A percentile compares a stretch with the other conserved stretches of the same genome.
Conservation (phyloP, 2,797 vertebrate species). For the Garrulus glandarius region DNA sequence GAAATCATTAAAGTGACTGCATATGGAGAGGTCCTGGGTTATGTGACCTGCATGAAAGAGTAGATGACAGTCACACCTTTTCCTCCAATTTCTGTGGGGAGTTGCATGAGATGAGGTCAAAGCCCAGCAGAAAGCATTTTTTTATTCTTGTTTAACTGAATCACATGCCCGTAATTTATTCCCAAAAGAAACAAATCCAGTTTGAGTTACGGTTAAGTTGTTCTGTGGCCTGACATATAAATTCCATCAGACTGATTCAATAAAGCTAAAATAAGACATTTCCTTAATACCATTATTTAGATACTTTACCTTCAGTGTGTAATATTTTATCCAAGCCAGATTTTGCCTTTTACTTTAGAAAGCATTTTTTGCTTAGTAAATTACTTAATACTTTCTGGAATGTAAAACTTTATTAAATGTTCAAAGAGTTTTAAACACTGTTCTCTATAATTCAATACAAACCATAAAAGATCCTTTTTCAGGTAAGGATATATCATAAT, state of each 20-base stretch:
- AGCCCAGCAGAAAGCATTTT: neutral
- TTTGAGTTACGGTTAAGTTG: neutral
- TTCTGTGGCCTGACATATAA: neutral
- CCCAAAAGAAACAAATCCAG: neutral
- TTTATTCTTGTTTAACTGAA: neutral
- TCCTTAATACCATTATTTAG: neutral
- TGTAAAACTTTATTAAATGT: neutral
- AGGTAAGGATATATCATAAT: neutral
- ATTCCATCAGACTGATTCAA: neutral
- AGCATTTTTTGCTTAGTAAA: neutral
- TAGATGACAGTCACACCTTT: neutral
- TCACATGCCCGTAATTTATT: neutral
- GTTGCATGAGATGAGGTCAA: neutral
- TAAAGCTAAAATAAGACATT: neutral
- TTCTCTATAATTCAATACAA: neutral
- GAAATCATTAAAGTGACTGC: neutral
- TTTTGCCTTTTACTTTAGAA: neutral
- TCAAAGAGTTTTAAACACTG: neutral
- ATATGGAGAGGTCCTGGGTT: neutral
- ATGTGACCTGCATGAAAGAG: neutral
- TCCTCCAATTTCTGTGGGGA: neutral
- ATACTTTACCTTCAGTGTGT: neutral
- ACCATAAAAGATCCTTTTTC: neutral
- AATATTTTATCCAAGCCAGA: neutral
- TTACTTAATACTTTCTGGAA: neutral